phyloP scores from a whole-genome alignment of 2,113 vertebrate genomes.

The Macaca mulatta region DNA sequence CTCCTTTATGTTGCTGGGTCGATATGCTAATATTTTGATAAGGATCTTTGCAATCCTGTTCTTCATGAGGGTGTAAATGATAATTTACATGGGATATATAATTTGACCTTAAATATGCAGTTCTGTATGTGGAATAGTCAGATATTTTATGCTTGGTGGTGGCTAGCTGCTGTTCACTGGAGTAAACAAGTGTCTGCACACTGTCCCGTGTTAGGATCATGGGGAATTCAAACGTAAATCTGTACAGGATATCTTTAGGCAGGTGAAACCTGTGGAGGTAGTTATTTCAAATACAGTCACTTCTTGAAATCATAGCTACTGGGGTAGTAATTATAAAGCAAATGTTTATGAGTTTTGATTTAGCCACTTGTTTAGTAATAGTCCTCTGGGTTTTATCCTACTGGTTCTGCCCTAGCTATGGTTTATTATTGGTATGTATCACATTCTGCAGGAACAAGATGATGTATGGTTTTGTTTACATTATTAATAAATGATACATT shows the following conservation, averaged over 20 bases:
- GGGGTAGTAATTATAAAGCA: background rate
- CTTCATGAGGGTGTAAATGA: background rate
- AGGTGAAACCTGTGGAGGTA: background rate
- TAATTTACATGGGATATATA: background rate
- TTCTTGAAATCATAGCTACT: background rate
- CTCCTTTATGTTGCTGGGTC: background rate
- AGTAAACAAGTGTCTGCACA: background rate
- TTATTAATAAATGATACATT: background rate
- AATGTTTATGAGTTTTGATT: conserved; percentile 4
- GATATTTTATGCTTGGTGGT: background rate
- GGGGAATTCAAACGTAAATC: background rate
- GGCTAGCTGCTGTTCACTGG: background rate
- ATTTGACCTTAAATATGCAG: background rate
- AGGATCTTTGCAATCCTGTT: background rate
- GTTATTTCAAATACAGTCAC: background rate
- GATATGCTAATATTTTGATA: conserved; percentile 15
- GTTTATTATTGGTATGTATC: background rate
- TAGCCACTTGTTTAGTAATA: background rate
- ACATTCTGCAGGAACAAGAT: background rate
- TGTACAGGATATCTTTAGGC: background rate
- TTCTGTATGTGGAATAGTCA: background rate
- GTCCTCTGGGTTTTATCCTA: background rate
- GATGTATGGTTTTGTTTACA: background rate
- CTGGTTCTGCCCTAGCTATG: background rate
- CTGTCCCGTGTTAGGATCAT: background rate